Conservation (phyloP, 2,888 invertebrate species). For the Alviniconcha strummeri region DNA sequence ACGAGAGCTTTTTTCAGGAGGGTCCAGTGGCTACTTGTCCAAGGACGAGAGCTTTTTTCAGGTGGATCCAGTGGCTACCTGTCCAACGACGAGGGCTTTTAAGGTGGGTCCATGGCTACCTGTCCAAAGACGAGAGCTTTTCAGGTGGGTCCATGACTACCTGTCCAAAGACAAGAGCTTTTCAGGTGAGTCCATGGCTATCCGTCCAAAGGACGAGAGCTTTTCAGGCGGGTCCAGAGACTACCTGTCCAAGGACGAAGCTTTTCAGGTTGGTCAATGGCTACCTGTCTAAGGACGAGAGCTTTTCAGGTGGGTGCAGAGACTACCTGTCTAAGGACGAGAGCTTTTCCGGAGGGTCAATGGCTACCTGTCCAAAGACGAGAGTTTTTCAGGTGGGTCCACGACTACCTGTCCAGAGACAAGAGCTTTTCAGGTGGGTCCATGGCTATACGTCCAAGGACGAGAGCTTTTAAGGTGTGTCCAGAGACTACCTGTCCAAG, state of each 20-base stretch:
- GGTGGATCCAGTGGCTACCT: too few species aligned
- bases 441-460: conserved; percentile 46
- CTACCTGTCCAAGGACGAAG: too few species aligned
- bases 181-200: conserved; percentile 42
- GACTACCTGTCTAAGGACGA: too few species aligned
- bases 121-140: conserved; percentile 51
- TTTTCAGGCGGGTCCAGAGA: too few species aligned
- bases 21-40: conserved; percentile 37
- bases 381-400: too few species aligned
- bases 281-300: conserved; percentile 47
- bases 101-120: conserved; percentile 24
- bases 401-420: too few species aligned
- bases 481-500: too few species aligned
- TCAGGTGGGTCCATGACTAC: too few species aligned
- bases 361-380: conserved; percentile 45
- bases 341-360: background rate
- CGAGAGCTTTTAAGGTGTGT: conserved; percentile 49
- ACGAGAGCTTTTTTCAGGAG: conserved; percentile 42
- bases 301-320: conserved; percentile 31
- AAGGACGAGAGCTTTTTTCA: conserved; percentile 50
- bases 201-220: too few species aligned
- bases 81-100: too few species aligned
- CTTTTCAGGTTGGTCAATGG: conserved; percentile 24
- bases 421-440: too few species aligned
- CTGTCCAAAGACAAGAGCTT: background rate